These are phyloP conservation scores for Amblyornis subalaris DNA, from an alignment of 2,113 vertebrate genomes.

Conservation along the genomic window DNA sequence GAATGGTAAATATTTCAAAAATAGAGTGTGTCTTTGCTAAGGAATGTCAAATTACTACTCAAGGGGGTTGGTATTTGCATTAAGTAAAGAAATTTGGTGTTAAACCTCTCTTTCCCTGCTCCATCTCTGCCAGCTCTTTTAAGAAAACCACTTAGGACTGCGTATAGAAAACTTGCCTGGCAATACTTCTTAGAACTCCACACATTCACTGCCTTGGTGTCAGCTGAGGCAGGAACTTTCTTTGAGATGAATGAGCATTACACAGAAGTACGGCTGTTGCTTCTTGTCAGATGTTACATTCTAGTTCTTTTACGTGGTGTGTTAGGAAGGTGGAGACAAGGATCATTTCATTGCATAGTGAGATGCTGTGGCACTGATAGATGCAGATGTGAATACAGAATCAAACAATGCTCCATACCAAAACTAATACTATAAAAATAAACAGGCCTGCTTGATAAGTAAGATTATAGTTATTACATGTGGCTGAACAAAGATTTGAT, in stretches of 20 bases:
- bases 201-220: background rate
- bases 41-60: constrained; percentile 1
- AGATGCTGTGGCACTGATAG: background rate
- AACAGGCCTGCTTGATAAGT: background rate
- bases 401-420: background rate
- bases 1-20: constrained; percentile 49
- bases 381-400: background rate
- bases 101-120: background rate
- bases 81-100: background rate
- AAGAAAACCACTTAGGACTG: background rate
- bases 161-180: background rate
- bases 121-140: background rate
- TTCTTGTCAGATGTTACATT: background rate
- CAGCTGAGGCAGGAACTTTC: background rate
- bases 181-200: background rate
- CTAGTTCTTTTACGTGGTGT: background rate
- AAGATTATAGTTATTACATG: background rate
- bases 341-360: background rate
- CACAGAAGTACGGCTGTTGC: background rate
- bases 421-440: background rate
- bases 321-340: background rate
- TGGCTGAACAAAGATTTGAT: background rate
- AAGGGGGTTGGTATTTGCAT: background rate
- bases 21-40: background rate
- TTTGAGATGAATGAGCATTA: background rate